Base-by-base conservation (phyloP, 2,888 invertebrate species). In the Polydrusus cervinus region DNA sequence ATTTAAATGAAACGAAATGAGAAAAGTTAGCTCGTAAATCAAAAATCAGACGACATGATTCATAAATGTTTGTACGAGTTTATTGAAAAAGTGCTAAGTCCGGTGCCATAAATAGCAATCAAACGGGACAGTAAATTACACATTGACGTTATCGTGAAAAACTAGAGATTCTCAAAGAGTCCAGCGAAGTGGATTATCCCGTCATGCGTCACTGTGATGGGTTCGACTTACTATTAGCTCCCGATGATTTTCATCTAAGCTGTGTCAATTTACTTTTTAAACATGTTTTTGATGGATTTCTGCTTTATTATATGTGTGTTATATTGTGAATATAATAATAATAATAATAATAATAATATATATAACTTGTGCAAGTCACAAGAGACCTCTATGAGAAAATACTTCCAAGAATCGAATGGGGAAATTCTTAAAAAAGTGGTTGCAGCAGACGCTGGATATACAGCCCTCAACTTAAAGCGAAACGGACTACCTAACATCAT, bases 131-230 rank as follows among this genome's bases (percentile, higher is more conserved):
- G 83, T 86, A 85, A 86, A 86, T 87, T 86, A 86, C 85, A 83
- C 55, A 83, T 83, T 84, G 85, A 85, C 85, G 84, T 85, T 84
- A 86, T 85, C 83, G 82, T 83, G 85, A 71, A 86, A 86, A 84
- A 85, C 81, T 84, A 81, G 82, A 82, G 82, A 85, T 84, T 83
- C 83, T 82, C 79, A 81, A 85, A 85, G 34, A 38, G 84, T 83
- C 83, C 83, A 82, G 85, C 85, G 86, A 85, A 85, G 85, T 86
- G 86, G 86, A 86, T 87, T 87, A 86, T 81, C 79, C 79, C 82
- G 84, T 83, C 83, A 83, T 79, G 79, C 82, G 84, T 83, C 83
- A 83, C 82, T 81, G 81, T 84, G 85, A 83, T 83, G 85, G 84
- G 84, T 83, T 84, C 84, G 82, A 85, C 84, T 85, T 86, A n/a